A percentile compares a stretch with the other conserved stretches of the same genome.
phyloP scores from a whole-genome alignment of 2,113 vertebrate species.

The Spheniscus mendiculus region DNA sequence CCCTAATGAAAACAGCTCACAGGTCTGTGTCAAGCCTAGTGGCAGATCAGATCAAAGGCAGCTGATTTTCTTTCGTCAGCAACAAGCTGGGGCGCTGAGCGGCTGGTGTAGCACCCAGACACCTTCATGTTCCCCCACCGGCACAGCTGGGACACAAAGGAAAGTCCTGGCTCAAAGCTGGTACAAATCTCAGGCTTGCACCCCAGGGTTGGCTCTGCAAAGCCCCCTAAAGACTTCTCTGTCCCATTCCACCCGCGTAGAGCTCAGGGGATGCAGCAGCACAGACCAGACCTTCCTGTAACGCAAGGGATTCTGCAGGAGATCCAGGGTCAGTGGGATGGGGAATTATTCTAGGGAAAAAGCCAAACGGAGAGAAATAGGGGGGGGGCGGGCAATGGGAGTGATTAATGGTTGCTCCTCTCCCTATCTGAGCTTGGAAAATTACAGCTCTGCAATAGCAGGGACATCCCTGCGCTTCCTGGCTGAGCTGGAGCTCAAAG shows the following conservation, averaged over 20 bases:
- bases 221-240: not conserved
- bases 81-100: not conserved
- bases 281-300: not conserved
- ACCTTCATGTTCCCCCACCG: not conserved
- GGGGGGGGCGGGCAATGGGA: rapidly evolving
- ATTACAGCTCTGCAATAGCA: not conserved
- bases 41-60: slow-evolving; percentile 20
- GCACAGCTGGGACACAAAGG: rapidly evolving
- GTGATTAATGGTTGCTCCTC: not conserved
- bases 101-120: not conserved
- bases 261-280: not conserved
- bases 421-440: not conserved
- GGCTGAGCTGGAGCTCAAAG: not conserved
- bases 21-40: not conserved
- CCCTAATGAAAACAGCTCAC: slow-evolving; percentile 55
- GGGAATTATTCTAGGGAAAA: not conserved
- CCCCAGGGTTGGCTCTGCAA: not conserved
- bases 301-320: not conserved
- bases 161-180: not conserved
- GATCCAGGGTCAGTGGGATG: not conserved
- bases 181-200: not conserved
- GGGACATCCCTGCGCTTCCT: not conserved
- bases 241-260: rapidly evolving
- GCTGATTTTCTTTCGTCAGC: not conserved
- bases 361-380: not conserved